Percentiles rank a stretch among this genome's conserved stretches.
Evolutionary conservation across 2,888 invertebrate species (phyloP).

Genomic region (Neoaliturus tenellus): DNA sequence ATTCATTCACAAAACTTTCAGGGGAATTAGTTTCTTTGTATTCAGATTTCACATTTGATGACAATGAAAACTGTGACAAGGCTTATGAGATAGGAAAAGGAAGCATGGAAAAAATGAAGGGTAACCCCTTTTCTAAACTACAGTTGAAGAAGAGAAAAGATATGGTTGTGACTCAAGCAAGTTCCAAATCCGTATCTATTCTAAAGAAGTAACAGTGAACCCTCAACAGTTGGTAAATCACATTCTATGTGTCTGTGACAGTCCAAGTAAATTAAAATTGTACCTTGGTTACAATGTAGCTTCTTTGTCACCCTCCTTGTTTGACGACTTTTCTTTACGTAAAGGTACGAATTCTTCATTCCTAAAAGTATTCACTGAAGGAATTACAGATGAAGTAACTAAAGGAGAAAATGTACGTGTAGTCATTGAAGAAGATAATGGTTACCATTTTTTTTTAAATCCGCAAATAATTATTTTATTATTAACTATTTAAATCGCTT

Average conservation of each 20-base stretch:
- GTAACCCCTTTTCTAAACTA: background rate
- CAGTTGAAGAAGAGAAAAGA: background rate
- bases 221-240: conserved; percentile 19
- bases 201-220: conserved; percentile 13
- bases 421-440: conserved; percentile 14
- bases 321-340: no score
- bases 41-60: background rate
- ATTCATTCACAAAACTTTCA: background rate
- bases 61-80: background rate
- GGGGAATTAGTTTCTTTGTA: background rate
- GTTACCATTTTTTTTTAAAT: no score
- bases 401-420: background rate
- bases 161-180: background rate
- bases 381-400: background rate
- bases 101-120: background rate
- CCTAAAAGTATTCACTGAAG: background rate
- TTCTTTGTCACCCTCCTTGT: no score
- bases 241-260: conserved; percentile 21
- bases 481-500: no score
- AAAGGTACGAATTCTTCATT: no score
- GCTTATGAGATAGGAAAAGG: background rate
- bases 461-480: no score
- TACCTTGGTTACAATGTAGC: background rate
- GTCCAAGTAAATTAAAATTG: conserved; percentile 5
- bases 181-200: background rate